A percentile compares a stretch with the other conserved stretches of the same genome.
phyloP scores from a whole-genome alignment of 2,888 invertebrate genomes.

The Calephelis perditalis region DNA sequence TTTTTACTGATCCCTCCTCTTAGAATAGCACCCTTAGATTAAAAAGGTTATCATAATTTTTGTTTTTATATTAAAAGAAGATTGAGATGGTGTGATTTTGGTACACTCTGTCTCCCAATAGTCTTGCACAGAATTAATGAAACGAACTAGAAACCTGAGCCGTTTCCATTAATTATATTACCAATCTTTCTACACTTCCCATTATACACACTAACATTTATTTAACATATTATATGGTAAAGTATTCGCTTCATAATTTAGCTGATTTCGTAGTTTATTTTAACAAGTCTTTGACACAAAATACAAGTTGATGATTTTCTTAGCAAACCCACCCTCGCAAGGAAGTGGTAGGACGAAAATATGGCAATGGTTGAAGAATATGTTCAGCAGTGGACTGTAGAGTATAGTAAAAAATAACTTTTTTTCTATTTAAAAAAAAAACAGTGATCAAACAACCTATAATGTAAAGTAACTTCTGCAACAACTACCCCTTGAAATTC shows the following conservation, averaged over 20 bases:
- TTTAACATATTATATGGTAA: not conserved
- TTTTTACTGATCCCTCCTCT: slow-evolving; percentile 67
- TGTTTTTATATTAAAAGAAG: slow-evolving; percentile 58
- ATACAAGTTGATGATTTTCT: too few species aligned
- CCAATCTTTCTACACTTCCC: slow-evolving; percentile 19
- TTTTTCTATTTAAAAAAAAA: too few species aligned
- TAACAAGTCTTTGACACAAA: too few species aligned
- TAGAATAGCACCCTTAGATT: slow-evolving; percentile 36
- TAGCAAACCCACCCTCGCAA: too few species aligned
- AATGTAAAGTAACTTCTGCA: too few species aligned
- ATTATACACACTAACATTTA: slow-evolving; percentile 19
- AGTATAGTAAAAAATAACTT: too few species aligned
- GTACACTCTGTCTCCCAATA: slow-evolving; percentile 39
- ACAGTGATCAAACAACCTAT: too few species aligned
- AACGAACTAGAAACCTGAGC: slow-evolving; percentile 30
- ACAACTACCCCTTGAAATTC: too few species aligned
- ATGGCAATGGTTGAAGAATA: too few species aligned
- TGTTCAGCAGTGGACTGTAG: too few species aligned
- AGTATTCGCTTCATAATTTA: not conserved
- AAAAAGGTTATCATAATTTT: slow-evolving; percentile 65
- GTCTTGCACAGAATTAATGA: slow-evolving; percentile 48
- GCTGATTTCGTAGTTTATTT: not conserved
- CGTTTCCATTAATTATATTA: slow-evolving; percentile 44
- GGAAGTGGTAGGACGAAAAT: too few species aligned
- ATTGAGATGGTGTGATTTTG: slow-evolving; percentile 14